phyloP scores from a whole-genome alignment of 1,140 invertebrate genomes.

The Pristionchus pacificus region DNA sequence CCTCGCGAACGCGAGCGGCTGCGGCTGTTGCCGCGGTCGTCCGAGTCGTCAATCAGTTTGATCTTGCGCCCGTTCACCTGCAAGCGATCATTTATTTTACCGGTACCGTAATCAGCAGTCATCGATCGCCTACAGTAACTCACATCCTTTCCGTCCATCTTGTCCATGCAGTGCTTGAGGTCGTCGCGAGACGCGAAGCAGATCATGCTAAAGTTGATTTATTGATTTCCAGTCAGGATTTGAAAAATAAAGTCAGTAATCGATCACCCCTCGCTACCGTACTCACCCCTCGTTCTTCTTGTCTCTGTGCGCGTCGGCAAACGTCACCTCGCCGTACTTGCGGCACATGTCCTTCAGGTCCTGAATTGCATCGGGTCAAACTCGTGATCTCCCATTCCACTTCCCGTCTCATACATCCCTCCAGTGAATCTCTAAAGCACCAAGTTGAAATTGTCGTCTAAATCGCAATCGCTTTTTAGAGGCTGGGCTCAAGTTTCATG shows the following conservation, averaged over 20 bases:
- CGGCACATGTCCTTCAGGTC: slow-evolving; percentile 99
- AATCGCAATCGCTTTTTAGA: no score
- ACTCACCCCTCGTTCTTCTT: slow-evolving; percentile 84
- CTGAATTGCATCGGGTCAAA: slow-evolving; percentile 63
- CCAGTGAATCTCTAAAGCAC: slow-evolving; percentile 8
- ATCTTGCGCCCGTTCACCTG: slow-evolving; percentile 61
- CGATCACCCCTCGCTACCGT: no score
- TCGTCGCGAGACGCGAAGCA: slow-evolving; percentile 86
- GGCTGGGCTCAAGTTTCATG: slow-evolving; percentile 1
- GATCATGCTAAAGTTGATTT: slow-evolving; percentile 71
- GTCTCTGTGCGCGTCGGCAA: slow-evolving; percentile 96
- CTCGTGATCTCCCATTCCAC: neutral
- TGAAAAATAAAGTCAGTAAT: slow-evolving; percentile 23
- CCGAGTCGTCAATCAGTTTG: slow-evolving; percentile 71
- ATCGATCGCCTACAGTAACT: slow-evolving; percentile 78
- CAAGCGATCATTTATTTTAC: neutral
- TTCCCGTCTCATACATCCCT: slow-evolving; percentile 1
- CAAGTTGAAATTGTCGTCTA: slow-evolving; percentile 22
- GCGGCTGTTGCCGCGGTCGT: slow-evolving; percentile 17
- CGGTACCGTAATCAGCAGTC: neutral
- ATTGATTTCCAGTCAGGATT: slow-evolving; percentile 20
- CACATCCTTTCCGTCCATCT: slow-evolving; percentile 88
- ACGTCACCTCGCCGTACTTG: slow-evolving; percentile 93
- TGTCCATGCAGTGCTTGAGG: slow-evolving; percentile 90
- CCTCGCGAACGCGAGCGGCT: slow-evolving; percentile 20